Evolutionary conservation across 2,888 invertebrate genomes (phyloP).

Genomic region (Chaetogeoica ovagalla): DNA sequence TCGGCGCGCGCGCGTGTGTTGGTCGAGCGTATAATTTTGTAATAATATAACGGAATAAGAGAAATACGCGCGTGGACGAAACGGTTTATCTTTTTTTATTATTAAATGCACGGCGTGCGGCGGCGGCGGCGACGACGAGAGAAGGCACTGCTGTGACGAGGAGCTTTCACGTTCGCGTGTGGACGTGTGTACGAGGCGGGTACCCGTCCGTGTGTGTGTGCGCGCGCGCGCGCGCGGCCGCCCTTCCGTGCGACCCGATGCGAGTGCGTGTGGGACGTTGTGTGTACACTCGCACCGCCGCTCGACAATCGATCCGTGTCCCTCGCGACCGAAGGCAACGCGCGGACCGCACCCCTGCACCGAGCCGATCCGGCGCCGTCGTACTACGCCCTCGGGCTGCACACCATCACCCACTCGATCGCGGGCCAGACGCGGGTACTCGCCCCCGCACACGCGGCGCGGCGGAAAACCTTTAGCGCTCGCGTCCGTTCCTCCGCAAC

Average conservation of each 20-base stretch:
- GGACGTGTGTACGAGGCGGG: neutral
- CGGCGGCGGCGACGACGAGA: slow-evolving; percentile 10
- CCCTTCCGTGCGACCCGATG: no score
- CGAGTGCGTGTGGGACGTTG: no score
- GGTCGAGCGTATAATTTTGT: neutral
- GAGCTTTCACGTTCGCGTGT: slow-evolving; percentile 24
- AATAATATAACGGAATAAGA: no score
- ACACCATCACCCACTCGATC: no score
- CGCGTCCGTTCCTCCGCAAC: no score
- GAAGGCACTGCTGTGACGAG: slow-evolving; percentile 36
- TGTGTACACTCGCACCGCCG: no score
- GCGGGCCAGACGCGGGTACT: no score
- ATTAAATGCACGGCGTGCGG: neutral
- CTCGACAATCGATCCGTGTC: slow-evolving; percentile 37
- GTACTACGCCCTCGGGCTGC: no score
- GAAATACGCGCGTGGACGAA: neutral
- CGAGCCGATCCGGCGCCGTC: no score
- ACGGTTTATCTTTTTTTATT: neutral
- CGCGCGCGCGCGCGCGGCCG: no score
- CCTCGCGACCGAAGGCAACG: neutral
- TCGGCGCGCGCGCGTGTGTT: neutral
- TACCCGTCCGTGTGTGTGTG: neutral
- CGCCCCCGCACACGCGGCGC: no score
- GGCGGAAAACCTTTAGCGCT: no score
- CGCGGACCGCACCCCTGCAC: neutral